Evolutionary conservation across 2,797 vertebrate species (phyloP), one percentile per base, ranked within the genome.

Genomic region (Rhincodon typus): DNA sequence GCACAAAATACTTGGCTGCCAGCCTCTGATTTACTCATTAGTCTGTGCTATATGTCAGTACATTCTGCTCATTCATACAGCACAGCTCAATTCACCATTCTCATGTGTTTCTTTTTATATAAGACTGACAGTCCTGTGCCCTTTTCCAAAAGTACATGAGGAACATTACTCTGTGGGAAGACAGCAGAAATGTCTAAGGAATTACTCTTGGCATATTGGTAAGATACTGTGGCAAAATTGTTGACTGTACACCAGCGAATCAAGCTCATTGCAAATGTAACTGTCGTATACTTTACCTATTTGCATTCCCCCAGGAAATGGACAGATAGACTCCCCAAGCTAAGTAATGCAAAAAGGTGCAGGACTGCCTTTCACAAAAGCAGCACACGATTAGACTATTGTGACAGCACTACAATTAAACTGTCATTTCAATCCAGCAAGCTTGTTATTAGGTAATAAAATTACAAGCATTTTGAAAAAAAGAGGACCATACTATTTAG

Each of bases 401-500:
- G 62, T 69, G 90, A 93, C 90, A 67, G 62, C 38, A 42, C 90
- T 38, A 42, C 19, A 93, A 67, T 93, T 93, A 93, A 93, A 21
- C 34, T 93, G 66, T 25, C 90, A 93, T 42, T 93, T 90, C 10
- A 38, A 67, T 1, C 13, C 6, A 93, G 62, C 7, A n/a, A 42
- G 8, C 62, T 69, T 93, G n/a, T 93, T 42, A 42, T 93, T n/a
- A 69, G 62, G 38, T 42, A 42, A 4, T 34, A 34, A 34, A 15
- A 57, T 34, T 93, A 67, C 38, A 91, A 62, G 21, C 13, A 38
- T 21, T 66, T 93, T 93, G 90, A 66, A 93, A 4, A 42, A 19
- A 19, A 42, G 42, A 67, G 38, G n/a, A 84, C 23, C n/a, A 46
- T 3, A 8, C 62, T 8, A 12, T n/a, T 25, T 21, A 69, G 21